Percentiles rank a stretch among this genome's conserved stretches.
phyloP scores from a whole-genome alignment of 2,888 invertebrate genomes.

The Apoderus coryli region DNA sequence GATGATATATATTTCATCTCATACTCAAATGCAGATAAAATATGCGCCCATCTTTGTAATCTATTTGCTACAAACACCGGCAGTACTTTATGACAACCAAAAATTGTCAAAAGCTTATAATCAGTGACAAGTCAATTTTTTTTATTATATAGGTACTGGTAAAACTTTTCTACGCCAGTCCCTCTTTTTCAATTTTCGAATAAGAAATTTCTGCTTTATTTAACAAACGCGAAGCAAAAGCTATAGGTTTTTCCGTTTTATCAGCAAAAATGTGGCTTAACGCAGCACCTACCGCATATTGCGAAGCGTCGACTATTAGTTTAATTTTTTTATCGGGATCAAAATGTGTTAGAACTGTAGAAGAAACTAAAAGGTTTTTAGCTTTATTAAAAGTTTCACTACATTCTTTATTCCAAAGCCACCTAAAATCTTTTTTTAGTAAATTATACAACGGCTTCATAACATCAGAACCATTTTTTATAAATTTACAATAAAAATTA shows the following conservation, averaged over 20 bases:
- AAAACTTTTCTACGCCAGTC: neutral
- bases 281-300: conserved; percentile 1
- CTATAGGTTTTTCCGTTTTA: conserved; percentile 1
- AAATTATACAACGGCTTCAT: conserved; percentile 1
- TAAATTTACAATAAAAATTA: conserved; percentile 1
- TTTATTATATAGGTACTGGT: neutral
- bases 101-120: conserved; percentile 1
- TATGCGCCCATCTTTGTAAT: conserved; percentile 3
- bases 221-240: conserved; percentile 2
- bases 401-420: conserved; percentile 1
- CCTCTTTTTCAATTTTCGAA: conserved; percentile 1
- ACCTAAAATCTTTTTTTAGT: neutral
- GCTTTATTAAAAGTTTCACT: neutral
- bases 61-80: neutral
- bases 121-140: neutral
- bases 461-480: neutral
- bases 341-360: conserved; percentile 2
- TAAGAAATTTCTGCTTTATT: conserved; percentile 1
- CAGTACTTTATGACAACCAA: neutral
- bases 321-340: neutral
- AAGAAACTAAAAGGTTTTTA: neutral
- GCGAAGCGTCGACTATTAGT: neutral
- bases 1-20: neutral
- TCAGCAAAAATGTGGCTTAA: conserved; percentile 1
- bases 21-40: conserved; percentile 2